Evolutionary conservation across 1,140 invertebrate genomes (phyloP).

Genomic region (Propsilocerus akamusi): DNA sequence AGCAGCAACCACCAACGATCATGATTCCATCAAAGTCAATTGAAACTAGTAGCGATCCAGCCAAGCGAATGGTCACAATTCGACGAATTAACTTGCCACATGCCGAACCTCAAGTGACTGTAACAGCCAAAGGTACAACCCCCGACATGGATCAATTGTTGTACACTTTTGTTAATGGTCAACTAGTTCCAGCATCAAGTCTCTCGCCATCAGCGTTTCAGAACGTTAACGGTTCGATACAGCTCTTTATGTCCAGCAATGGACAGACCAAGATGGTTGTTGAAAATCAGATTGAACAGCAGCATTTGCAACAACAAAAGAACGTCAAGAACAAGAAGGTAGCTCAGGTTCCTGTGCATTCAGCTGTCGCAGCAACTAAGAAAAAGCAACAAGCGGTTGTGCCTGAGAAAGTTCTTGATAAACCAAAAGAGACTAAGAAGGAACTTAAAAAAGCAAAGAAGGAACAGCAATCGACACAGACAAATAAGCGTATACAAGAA

Average conservation of each 20-base stretch:
- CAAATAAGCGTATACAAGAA: no score
- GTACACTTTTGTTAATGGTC: slow-evolving; percentile 52
- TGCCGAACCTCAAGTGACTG: slow-evolving; percentile 50
- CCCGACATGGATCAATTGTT: slow-evolving; percentile 53
- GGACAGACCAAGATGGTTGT: slow-evolving; percentile 10
- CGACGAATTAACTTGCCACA: slow-evolving; percentile 34
- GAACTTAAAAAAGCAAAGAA: neutral
- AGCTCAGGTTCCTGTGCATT: neutral
- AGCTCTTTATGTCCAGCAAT: neutral
- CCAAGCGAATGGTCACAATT: slow-evolving; percentile 52
- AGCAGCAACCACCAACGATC: neutral
- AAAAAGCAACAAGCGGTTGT: neutral
- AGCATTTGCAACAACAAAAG: slow-evolving; percentile 11
- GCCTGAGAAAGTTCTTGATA: neutral
- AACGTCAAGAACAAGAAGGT: neutral
- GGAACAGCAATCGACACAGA: neutral
- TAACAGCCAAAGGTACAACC: slow-evolving; percentile 51
- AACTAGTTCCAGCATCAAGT: slow-evolving; percentile 26
- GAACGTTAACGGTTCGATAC: neutral
- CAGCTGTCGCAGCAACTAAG: no score
- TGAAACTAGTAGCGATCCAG: slow-evolving; percentile 15
- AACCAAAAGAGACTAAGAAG: neutral
- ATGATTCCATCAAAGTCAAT: neutral
- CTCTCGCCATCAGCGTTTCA: slow-evolving; percentile 9
- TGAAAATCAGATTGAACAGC: slow-evolving; percentile 5